phyloP scores from a whole-genome alignment of 2,888 invertebrate genomes.

The Brachynemurus nebulosus region DNA sequence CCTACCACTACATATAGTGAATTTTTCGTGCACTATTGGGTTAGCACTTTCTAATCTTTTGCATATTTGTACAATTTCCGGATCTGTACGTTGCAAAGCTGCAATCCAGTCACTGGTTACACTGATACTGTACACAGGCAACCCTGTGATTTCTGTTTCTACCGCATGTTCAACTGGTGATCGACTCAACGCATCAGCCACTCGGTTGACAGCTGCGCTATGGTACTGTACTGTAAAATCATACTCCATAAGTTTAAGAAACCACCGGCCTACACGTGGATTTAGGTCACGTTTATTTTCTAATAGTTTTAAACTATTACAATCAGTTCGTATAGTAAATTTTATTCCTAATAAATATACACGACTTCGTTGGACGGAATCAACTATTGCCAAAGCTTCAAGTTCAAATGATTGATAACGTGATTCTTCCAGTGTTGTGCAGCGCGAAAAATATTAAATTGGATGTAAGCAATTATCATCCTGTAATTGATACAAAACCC shows the following conservation, averaged over 20 bases:
- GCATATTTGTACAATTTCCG: background rate
- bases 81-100: slow-evolving; percentile 7
- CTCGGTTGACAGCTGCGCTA: slow-evolving; percentile 1
- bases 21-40: background rate
- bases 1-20: background rate
- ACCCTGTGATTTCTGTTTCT: slow-evolving; percentile 11
- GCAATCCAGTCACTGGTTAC: slow-evolving; percentile 16
- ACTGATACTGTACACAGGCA: slow-evolving; percentile 14
- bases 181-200: slow-evolving; percentile 14
- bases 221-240: slow-evolving; percentile 3
- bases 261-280: slow-evolving; percentile 8
- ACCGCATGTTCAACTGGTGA: slow-evolving; percentile 14
- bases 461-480: slow-evolving; percentile 8
- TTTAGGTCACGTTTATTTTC: slow-evolving; percentile 9
- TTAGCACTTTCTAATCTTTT: too few species aligned
- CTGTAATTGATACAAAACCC: slow-evolving; percentile 6
- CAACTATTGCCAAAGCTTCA: background rate
- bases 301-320: slow-evolving; percentile 10
- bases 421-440: slow-evolving; percentile 10
- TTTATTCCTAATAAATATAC: slow-evolving; percentile 15
- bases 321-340: slow-evolving; percentile 14
- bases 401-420: background rate
- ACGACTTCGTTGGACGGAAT: background rate
- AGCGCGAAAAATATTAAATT: slow-evolving; percentile 9
- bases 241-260: slow-evolving; percentile 1